These are phyloP conservation scores for Troides oblongomaculatus DNA, from an alignment of 2,888 invertebrate species.

Conservation along the genomic window DNA sequence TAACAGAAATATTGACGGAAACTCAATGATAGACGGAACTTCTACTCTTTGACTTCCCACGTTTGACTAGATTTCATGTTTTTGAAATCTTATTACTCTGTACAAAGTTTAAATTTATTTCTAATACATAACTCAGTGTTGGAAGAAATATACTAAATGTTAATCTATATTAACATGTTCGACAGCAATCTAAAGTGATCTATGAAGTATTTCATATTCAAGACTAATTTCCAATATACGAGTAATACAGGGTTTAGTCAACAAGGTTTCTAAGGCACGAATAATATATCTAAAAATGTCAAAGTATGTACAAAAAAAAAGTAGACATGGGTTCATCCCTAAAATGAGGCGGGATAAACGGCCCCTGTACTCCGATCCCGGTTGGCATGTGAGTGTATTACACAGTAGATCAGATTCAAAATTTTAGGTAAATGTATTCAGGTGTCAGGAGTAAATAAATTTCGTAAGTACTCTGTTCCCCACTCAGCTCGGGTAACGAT, in stretches of 20 bases:
- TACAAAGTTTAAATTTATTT: too few relatives aligned
- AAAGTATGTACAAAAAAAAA: background rate
- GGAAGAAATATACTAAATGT: background rate
- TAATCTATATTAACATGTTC: background rate
- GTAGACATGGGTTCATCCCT: slow-evolving; percentile 20
- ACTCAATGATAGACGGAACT: too few relatives aligned
- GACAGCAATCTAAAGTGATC: background rate
- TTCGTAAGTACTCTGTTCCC: slow-evolving; percentile 9
- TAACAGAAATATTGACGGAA: too few relatives aligned
- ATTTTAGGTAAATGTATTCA: slow-evolving; percentile 20
- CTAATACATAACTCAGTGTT: too few relatives aligned
- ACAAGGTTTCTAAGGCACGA: background rate
- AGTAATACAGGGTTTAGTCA: background rate
- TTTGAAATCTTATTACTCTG: too few relatives aligned
- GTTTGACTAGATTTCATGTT: too few relatives aligned
- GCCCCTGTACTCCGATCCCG: slow-evolving; percentile 11
- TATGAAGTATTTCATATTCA: background rate
- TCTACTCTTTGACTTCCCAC: too few relatives aligned
- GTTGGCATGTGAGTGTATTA: slow-evolving; percentile 17
- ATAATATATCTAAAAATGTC: background rate
- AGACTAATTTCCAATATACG: background rate
- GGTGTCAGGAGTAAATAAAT: slow-evolving; percentile 19
- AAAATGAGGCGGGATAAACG: slow-evolving; percentile 18
- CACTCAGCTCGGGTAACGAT: background rate
- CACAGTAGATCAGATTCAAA: slow-evolving; percentile 12